Evolutionary conservation across 1,140 invertebrate species (phyloP).

Genomic region (Zaprionus africanus): DNA sequence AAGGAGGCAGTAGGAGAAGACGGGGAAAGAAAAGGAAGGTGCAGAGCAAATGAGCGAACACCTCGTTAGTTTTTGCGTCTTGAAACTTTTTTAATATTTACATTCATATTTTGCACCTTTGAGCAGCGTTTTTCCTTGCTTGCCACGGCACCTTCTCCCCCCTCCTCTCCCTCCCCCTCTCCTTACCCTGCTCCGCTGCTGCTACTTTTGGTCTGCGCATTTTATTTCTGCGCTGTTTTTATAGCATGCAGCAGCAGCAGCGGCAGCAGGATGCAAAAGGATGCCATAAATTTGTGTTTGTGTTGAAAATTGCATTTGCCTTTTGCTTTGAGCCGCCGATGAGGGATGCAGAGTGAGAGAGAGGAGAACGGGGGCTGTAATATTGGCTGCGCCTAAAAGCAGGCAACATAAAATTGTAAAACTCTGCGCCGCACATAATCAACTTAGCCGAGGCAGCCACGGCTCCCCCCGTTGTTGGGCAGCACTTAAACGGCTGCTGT

Average conservation of each 20-base stretch:
- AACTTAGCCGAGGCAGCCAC: slow-evolving; percentile 55
- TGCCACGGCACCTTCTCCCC: slow-evolving; percentile 10
- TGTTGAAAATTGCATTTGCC: slow-evolving; percentile 81
- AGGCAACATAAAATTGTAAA: slow-evolving; percentile 70
- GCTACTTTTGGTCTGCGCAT: slow-evolving; percentile 45
- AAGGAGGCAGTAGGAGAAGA: background rate
- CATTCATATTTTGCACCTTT: slow-evolving; percentile 83
- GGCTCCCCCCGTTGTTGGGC: background rate
- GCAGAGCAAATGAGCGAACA: slow-evolving; percentile 74
- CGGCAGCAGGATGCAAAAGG: slow-evolving; percentile 37
- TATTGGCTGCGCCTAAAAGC: slow-evolving; percentile 78
- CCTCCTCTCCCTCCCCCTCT: background rate
- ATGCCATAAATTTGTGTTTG: slow-evolving; percentile 78
- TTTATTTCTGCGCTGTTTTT: slow-evolving; percentile 50
- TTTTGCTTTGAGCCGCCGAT: slow-evolving; percentile 70
- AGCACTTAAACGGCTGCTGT: slow-evolving; percentile 60
- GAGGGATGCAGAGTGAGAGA: slow-evolving; percentile 18
- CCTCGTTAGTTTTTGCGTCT: slow-evolving; percentile 77
- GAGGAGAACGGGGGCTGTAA: slow-evolving; percentile 25
- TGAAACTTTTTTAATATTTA: slow-evolving; percentile 82
- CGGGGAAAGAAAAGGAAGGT: slow-evolving; percentile 7
- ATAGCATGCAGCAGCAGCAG: slow-evolving; percentile 6
- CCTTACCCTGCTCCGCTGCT: background rate
- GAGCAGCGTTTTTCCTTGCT: slow-evolving; percentile 12
- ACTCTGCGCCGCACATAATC: slow-evolving; percentile 69